Percentiles rank a stretch among this genome's conserved stretches.
Conservation (phyloP, 2,113 vertebrate genomes). For the Panthera leo region DNA sequence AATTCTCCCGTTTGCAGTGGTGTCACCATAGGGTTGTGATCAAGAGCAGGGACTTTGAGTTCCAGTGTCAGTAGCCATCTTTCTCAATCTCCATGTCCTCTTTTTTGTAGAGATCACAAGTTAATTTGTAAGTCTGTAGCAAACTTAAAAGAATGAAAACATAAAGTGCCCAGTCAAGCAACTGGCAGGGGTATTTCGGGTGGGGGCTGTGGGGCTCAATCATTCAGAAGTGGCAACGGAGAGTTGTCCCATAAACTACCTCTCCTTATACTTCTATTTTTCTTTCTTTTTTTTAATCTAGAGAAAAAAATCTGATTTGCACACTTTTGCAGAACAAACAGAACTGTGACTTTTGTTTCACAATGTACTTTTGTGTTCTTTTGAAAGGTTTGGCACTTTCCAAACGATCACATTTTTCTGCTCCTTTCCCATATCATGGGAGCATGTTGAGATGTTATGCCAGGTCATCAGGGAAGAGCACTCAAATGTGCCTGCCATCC, state of each 20-base stretch:
- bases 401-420: background rate
- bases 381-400: background rate
- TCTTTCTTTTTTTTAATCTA: background rate
- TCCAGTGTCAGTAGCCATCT: background rate
- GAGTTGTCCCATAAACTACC: background rate
- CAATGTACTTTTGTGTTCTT: background rate
- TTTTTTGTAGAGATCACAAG: background rate
- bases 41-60: background rate
- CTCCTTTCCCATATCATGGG: background rate
- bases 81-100: background rate
- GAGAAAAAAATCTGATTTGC: background rate
- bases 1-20: background rate
- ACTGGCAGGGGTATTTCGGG: background rate
- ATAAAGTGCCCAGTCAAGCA: background rate
- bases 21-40: background rate
- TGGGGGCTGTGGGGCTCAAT: background rate
- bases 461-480: background rate
- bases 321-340: background rate
- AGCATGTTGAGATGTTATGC: background rate
- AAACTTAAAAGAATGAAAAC: background rate
- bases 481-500: rapidly evolving
- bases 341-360: background rate
- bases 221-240: background rate
- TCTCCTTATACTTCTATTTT: background rate
- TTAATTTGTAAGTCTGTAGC: background rate